A percentile compares a stretch with the other conserved stretches of the same genome.
These are phyloP conservation scores for Spodoptera exigua DNA, from an alignment of 2,888 invertebrate genomes.

Conservation along the genomic window DNA sequence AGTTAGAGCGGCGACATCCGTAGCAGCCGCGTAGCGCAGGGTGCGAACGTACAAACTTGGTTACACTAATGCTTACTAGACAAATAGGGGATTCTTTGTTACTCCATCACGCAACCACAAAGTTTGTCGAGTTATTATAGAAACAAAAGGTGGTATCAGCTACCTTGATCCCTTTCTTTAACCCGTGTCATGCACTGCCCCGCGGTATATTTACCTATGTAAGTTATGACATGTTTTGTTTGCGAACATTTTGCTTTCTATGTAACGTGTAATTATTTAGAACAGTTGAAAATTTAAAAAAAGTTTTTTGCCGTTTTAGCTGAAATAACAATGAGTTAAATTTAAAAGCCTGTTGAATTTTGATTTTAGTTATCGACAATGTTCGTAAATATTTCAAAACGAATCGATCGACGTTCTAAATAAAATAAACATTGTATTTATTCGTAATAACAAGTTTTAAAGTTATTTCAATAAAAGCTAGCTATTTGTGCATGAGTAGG, in stretches of 20 bases:
- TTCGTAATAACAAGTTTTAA: slow-evolving; percentile 8
- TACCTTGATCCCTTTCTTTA: slow-evolving; percentile 55
- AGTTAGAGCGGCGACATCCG: slow-evolving; percentile 64
- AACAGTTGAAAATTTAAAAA: slow-evolving; percentile 1
- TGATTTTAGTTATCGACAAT: too few relatives aligned
- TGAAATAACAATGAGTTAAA: neutral
- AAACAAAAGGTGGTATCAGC: slow-evolving; percentile 60
- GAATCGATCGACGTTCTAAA: neutral
- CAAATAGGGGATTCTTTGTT: slow-evolving; percentile 71
- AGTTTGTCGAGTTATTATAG: slow-evolving; percentile 63
- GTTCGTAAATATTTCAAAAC: neutral
- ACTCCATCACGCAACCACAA: slow-evolving; percentile 69
- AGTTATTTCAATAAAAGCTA: slow-evolving; percentile 22
- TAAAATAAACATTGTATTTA: slow-evolving; percentile 7
- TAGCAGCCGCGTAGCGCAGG: slow-evolving; percentile 57
- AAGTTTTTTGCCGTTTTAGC: neutral
- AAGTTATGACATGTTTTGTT: slow-evolving; percentile 49
- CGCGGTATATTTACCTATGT: slow-evolving; percentile 30
- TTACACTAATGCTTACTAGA: slow-evolving; percentile 65
- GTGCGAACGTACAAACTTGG: slow-evolving; percentile 57
- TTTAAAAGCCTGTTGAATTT: slow-evolving; percentile 2
- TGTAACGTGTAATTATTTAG: slow-evolving; percentile 2
- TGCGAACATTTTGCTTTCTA: slow-evolving; percentile 17
- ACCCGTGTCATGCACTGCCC: slow-evolving; percentile 51
- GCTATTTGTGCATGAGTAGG: slow-evolving; percentile 59